Conservation (phyloP, 2,888 invertebrate species). For the Microdon myrmicae region DNA sequence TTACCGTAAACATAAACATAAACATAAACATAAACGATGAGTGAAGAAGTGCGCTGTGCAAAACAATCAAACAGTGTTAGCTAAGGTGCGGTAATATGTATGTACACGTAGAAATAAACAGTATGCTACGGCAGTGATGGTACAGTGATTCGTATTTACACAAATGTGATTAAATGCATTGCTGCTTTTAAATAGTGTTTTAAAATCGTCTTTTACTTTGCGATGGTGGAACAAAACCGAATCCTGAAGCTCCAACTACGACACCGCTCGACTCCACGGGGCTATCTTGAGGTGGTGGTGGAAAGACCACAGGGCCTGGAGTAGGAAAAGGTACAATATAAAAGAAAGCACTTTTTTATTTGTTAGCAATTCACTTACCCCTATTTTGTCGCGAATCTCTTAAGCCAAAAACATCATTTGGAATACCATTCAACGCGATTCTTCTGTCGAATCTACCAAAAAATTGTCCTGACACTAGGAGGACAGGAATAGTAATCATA, state of each 20-base stretch:
- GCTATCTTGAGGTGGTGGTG: conserved; percentile 75
- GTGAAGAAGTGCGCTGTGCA: too few species aligned
- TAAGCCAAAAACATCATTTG: conserved; percentile 54
- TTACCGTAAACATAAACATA: too few species aligned
- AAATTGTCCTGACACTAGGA: conserved; percentile 63
- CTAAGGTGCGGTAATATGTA: too few species aligned
- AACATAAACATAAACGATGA: too few species aligned
- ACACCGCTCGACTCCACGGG: conserved; percentile 82
- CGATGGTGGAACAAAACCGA: conserved; percentile 82
- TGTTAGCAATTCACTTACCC: conserved; percentile 57
- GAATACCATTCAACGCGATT: conserved; percentile 58
- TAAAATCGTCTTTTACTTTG: conserved; percentile 45
- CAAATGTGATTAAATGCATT: conserved; percentile 8
- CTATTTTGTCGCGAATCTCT: conserved; percentile 66
- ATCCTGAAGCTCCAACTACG: conserved; percentile 84
- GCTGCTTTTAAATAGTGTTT: conserved; percentile 9
- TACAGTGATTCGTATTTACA: conserved; percentile 17
- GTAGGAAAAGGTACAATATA: conserved; percentile 47
- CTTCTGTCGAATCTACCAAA: conserved; percentile 58
- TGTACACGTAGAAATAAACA: conserved; percentile 11
- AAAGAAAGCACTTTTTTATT: conserved; percentile 3
- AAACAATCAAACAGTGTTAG: too few species aligned
- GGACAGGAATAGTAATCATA: conserved; percentile 61
- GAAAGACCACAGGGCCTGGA: conserved; percentile 84
- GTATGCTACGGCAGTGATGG: conserved; percentile 22